phyloP scores from a whole-genome alignment of 1,140 invertebrate genomes.

The Agrilus planipennis region DNA sequence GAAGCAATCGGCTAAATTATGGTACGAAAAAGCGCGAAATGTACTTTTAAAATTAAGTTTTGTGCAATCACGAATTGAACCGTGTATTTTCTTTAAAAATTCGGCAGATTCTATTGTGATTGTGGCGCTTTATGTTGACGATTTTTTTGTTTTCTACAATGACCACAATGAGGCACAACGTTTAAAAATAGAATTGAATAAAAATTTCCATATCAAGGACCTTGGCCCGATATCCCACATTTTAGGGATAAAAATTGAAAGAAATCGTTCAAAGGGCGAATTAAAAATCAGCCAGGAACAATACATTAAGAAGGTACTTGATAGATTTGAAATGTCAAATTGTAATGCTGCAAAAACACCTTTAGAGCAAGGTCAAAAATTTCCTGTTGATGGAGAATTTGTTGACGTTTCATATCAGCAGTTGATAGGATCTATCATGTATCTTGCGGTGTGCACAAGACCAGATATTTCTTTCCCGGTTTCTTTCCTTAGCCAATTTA shows the following conservation, averaged over 20 bases:
- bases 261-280: too few relatives aligned
- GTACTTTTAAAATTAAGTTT: background rate
- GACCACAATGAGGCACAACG: background rate
- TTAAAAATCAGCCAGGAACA: too few relatives aligned
- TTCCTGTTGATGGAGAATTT: conserved; percentile 11
- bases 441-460: too few relatives aligned
- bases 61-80: too few relatives aligned
- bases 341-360: background rate
- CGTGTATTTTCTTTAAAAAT: too few relatives aligned
- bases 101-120: background rate
- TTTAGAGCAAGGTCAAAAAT: conserved; percentile 14
- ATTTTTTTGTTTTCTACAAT: conserved; percentile 7
- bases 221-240: conserved; percentile 12
- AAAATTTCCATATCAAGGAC: conserved; percentile 8
- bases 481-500: too few relatives aligned
- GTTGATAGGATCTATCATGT: too few relatives aligned
- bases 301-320: too few relatives aligned
- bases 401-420: background rate
- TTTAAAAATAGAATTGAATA: too few relatives aligned
- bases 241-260: conserved; percentile 17
- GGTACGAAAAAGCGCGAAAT: too few relatives aligned
- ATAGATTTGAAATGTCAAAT: conserved; percentile 11
- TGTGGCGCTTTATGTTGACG: conserved; percentile 1
- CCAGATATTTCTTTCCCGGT: too few relatives aligned
- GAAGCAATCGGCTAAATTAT: too few relatives aligned